These are phyloP conservation scores for Noturus placidus DNA, from an alignment of 2,113 vertebrate genomes.

Conservation along the genomic window DNA sequence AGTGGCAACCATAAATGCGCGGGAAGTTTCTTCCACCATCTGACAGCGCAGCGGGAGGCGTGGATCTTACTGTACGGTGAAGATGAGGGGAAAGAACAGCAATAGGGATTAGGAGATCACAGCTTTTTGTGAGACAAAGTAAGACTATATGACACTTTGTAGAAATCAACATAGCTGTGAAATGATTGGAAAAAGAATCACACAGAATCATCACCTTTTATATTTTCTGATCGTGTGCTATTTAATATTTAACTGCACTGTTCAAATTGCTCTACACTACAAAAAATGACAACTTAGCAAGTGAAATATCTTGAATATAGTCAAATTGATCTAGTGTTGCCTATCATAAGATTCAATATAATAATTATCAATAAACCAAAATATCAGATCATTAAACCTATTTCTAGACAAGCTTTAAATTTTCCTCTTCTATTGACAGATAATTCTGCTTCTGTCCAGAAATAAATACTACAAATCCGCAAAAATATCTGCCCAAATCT, in stretches of 20 bases:
- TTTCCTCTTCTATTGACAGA: not conserved
- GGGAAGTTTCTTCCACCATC: slow-evolving; percentile 45
- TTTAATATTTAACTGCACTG: not conserved
- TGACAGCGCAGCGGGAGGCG: slow-evolving; percentile 35
- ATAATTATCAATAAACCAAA: not conserved
- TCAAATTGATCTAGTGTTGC: not conserved
- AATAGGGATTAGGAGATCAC: slow-evolving; percentile 13
- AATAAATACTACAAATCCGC: not conserved
- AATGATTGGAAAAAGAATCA: not conserved
- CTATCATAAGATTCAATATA: not conserved
- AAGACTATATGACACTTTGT: not conserved
- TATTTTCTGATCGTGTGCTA: not conserved
- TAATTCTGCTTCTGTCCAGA: not conserved
- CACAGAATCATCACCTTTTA: not conserved
- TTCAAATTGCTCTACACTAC: not conserved
- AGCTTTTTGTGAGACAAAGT: not conserved
- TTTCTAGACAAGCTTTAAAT: not conserved
- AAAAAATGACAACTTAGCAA: not conserved
- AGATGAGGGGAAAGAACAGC: not conserved
- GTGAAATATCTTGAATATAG: not conserved
- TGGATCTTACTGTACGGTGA: not conserved
- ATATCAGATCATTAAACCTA: not conserved
- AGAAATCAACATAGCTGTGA: not conserved
- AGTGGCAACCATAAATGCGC: slow-evolving; percentile 51
- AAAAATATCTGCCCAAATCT: not conserved